A percentile compares a stretch with the other conserved stretches of the same genome.
phyloP scores from a whole-genome alignment of 2,113 vertebrate genomes.

The Conger conger region DNA sequence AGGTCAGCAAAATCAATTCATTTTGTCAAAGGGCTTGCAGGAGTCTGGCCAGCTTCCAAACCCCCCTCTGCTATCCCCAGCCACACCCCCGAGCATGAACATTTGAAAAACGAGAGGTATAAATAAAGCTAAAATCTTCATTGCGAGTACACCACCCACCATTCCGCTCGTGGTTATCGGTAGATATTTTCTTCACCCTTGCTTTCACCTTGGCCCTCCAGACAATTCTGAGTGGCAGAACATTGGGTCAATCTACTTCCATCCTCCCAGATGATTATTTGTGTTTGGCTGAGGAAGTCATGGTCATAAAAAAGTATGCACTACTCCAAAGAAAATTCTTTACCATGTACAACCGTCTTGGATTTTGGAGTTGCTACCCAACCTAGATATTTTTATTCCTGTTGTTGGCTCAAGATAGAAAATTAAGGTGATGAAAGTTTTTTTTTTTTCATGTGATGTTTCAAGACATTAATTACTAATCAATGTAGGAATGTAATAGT shows the following conservation, averaged over 20 bases:
- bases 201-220: too few relatives aligned
- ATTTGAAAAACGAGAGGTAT: not conserved
- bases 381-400: not conserved
- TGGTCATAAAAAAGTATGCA: not conserved
- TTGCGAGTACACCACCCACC: too few relatives aligned
- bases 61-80: not conserved
- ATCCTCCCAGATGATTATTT: too few relatives aligned
- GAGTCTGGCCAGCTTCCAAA: not conserved
- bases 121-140: not conserved
- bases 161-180: too few relatives aligned
- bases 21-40: slow-evolving; percentile 9
- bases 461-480: slow-evolving; percentile 27
- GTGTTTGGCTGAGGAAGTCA: too few relatives aligned
- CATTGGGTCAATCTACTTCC: too few relatives aligned
- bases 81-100: not conserved
- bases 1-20: slow-evolving; percentile 19
- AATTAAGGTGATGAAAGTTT: not conserved
- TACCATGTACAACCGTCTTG: not conserved
- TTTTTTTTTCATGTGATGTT: not conserved
- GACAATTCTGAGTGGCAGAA: too few relatives aligned
- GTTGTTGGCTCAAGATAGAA: not conserved
- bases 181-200: too few relatives aligned
- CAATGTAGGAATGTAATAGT: slow-evolving; percentile 19
- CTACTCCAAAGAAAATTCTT: not conserved
- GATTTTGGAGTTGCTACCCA: not conserved